A percentile compares a stretch with the other conserved stretches of the same genome.
Evolutionary conservation across 2,888 invertebrate species (phyloP).

Genomic region (Drosophila imparisetae): DNA sequence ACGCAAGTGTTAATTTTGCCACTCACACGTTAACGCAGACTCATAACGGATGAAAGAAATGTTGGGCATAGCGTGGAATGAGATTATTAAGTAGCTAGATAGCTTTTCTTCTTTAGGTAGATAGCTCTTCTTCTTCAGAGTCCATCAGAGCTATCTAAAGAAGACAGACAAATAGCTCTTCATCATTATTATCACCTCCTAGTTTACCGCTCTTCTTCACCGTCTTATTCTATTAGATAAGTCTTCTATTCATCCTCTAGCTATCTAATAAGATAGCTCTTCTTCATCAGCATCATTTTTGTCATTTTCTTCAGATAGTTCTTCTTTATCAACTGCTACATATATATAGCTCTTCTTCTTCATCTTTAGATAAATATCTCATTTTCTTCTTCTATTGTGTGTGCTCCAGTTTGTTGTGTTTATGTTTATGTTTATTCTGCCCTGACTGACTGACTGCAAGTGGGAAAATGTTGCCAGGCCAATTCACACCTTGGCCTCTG

Average conservation of each 20-base stretch:
- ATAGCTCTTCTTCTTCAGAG: background rate
- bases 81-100: background rate
- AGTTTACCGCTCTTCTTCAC: background rate
- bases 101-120: background rate
- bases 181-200: background rate
- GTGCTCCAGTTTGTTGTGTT: slow-evolving; percentile 51
- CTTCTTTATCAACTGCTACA: slow-evolving; percentile 8
- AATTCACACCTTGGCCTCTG: slow-evolving; percentile 56
- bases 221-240: background rate
- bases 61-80: background rate
- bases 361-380: background rate
- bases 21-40: background rate
- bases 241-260: background rate
- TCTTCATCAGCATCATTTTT: background rate
- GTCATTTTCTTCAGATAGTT: background rate
- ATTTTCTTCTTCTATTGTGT: slow-evolving; percentile 17
- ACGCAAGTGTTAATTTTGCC: background rate
- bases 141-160: background rate
- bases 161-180: background rate
- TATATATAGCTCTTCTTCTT: background rate
- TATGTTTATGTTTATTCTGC: slow-evolving; percentile 60
- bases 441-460: slow-evolving; percentile 12
- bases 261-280: background rate
- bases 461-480: slow-evolving; percentile 44
- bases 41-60: background rate